Conservation (phyloP, 1,140 invertebrate genomes). For the Hydropsyche tenuis region DNA sequence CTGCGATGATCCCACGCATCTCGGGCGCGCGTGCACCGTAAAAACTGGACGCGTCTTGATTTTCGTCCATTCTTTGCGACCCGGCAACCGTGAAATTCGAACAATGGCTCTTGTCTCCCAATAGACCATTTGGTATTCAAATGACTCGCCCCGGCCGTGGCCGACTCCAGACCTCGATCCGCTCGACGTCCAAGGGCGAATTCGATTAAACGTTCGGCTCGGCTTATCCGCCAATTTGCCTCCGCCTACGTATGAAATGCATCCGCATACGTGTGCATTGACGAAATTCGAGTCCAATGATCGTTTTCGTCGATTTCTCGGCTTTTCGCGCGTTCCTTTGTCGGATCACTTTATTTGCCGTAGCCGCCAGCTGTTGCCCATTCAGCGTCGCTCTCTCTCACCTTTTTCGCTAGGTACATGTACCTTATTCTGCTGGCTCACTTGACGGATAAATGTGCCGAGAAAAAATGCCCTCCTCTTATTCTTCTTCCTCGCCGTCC, state of each 20-base stretch:
- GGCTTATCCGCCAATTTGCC: neutral
- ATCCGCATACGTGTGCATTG: neutral
- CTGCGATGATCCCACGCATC: conserved; percentile 13
- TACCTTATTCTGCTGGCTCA: conserved; percentile 17
- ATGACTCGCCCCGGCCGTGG: conserved; percentile 20
- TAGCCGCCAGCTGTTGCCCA: conserved; percentile 34
- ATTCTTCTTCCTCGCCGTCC: neutral
- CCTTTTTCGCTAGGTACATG: neutral
- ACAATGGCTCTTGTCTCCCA: conserved; percentile 31
- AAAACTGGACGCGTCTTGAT: conserved; percentile 24
- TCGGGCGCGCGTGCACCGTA: conserved; percentile 12
- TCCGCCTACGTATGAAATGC: neutral
- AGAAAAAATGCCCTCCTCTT: conserved; percentile 38
- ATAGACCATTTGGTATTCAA: conserved; percentile 36
- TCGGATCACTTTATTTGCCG: conserved; percentile 25
- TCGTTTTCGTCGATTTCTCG: conserved; percentile 10
- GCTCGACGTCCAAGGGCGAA: conserved; percentile 6
- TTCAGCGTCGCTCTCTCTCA: conserved; percentile 20
- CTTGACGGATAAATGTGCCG: conserved; percentile 43
- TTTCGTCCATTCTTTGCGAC: conserved; percentile 33
- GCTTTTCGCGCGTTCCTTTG: conserved; percentile 25
- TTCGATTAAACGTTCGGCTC: conserved; percentile 17
- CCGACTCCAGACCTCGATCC: conserved; percentile 11
- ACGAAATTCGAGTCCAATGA: neutral
- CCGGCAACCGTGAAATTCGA: conserved; percentile 36